Evolutionary conservation across 2,797 vertebrate genomes (phyloP), one percentile per base, ranked within the genome.

Genomic region (Phoeniculus purpureus): DNA sequence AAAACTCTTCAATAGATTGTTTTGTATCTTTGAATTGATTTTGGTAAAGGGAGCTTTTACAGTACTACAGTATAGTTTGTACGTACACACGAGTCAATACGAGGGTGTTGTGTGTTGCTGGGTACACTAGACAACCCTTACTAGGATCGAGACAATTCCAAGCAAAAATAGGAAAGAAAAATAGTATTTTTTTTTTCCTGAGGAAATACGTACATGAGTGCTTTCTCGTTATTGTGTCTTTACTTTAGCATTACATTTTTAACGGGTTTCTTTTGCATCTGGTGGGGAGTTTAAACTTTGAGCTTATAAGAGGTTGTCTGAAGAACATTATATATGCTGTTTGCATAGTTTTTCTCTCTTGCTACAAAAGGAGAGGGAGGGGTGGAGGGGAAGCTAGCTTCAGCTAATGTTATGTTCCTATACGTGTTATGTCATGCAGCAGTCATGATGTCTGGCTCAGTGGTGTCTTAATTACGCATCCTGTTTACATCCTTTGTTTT

Each of bases 401-500:
- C 45, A 26, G 60, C 82, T 64, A 72, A 79, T 64, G 61, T 83
- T 88, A 64, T 88, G 79, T 85, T 87, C 91, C 89, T 87, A 93
- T 91, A 93, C 56, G 85, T 93, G 89, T 95, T 94, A 97, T 96
- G 96, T 97, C 97, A 97, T 89, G 95, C 96, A 90, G 96, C 95
- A 96, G 94, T 87, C 90, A 96, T 95, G 95, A 96, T 97, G 97
- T 97, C 97, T 98, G 97, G 96, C 96, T 97, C 95, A 76, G 89
- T 97, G 94, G 97, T 95, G 87, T 97, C 97, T 98, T 98, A 98
- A 98, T 98, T 97, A 98, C 96, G 92, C 97, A 98, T 98, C 98
- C 98, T 98, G 98, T 98, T 98, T 98, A 98, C 97, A 96, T 96
- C 96, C 94, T 98, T 97, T 98, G 98, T 98, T 98, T 98, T 97